Conservation (phyloP, 2,888 invertebrate genomes). For the Balanococcus diminutus region DNA sequence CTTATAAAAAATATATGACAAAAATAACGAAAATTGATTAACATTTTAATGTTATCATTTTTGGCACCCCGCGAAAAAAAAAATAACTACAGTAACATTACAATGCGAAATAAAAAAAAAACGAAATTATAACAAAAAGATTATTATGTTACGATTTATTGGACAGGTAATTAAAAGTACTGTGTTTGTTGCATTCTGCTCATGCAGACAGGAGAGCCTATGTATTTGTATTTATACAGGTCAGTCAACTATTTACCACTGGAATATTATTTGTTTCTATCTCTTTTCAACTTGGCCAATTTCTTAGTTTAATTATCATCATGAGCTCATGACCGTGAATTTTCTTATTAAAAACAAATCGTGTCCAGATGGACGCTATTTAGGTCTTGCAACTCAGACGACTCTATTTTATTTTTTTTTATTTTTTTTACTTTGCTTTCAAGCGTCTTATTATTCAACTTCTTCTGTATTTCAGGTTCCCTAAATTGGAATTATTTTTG, state of each 20-base stretch:
- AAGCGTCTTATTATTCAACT: not conserved
- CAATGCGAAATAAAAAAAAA: not conserved
- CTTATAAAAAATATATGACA: not conserved
- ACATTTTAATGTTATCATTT: conserved; percentile 22
- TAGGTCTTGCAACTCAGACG: not conserved
- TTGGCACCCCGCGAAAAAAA: not conserved
- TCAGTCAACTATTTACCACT: not conserved
- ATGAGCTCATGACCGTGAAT: not conserved
- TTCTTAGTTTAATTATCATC: not conserved
- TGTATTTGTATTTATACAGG: not conserved
- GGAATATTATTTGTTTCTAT: not conserved
- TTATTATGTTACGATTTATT: conserved; percentile 9
- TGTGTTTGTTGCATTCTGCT: not conserved
- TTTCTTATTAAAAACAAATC: not conserved
- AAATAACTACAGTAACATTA: not conserved
- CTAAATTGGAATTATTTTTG: not conserved
- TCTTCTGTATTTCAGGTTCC: not conserved
- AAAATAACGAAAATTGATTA: conserved; percentile 26
- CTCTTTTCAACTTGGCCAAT: not conserved
- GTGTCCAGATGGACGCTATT: not conserved
- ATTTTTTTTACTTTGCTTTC: not conserved
- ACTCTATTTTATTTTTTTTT: not conserved
- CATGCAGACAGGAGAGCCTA: not conserved
- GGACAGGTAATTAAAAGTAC: conserved; percentile 17
- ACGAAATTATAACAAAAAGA: not conserved